These are phyloP conservation scores for Eurytoma adleriae DNA, from an alignment of 2,888 invertebrate genomes.

Conservation along the genomic window DNA sequence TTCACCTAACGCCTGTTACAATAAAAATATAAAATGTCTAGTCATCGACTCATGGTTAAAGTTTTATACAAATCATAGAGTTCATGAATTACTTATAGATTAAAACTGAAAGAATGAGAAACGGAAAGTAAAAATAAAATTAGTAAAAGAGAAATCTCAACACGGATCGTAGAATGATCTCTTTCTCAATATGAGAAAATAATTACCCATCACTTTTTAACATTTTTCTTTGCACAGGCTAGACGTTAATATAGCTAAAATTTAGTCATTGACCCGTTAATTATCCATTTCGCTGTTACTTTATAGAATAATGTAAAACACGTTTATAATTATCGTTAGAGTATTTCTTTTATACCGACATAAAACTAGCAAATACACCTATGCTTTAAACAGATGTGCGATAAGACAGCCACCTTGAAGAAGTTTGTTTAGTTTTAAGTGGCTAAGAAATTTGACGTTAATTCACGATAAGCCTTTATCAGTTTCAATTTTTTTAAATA, in stretches of 20 bases:
- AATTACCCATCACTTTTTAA: constrained; percentile 48
- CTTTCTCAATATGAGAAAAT: constrained; percentile 59
- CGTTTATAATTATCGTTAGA: constrained; percentile 57
- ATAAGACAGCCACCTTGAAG: constrained; percentile 62
- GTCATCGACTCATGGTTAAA: constrained; percentile 14
- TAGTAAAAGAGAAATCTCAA: constrained; percentile 53
- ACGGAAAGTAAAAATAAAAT: constrained; percentile 48
- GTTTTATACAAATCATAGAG: constrained; percentile 50
- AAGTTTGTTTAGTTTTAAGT: not conserved
- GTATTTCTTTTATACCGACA: constrained; percentile 56
- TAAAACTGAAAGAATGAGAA: constrained; percentile 20
- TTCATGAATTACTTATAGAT: constrained; percentile 35
- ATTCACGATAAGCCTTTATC: no score
- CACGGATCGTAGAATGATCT: constrained; percentile 37
- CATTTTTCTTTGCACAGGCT: constrained; percentile 45
- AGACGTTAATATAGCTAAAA: constrained; percentile 40
- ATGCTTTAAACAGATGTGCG: constrained; percentile 49
- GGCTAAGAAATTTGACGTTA: no score
- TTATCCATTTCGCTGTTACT: constrained; percentile 28
- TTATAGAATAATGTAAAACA: constrained; percentile 44
- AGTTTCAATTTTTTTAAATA: no score
- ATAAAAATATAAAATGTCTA: constrained; percentile 50
- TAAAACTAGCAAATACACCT: constrained; percentile 49
- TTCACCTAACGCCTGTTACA: constrained; percentile 27
- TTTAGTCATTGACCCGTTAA: constrained; percentile 46